phyloP scores from a whole-genome alignment of 2,797 vertebrate species.

The Lutra lutra region DNA sequence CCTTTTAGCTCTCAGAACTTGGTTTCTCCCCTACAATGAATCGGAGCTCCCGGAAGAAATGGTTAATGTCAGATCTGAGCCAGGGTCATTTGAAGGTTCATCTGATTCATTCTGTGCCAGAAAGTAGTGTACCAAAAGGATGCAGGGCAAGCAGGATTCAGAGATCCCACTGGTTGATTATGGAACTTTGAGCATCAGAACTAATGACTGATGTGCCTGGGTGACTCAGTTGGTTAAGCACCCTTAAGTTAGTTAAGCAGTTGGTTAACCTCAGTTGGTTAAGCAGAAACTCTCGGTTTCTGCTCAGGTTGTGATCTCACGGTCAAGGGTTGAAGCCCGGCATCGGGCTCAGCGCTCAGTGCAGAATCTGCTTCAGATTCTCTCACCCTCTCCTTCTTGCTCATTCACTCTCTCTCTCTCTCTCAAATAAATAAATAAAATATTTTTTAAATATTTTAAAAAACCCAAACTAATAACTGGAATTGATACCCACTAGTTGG shows the following conservation, averaged over 20 bases:
- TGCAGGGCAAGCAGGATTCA: background rate
- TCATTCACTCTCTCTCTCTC: background rate
- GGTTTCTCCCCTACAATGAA: background rate
- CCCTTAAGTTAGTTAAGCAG: background rate
- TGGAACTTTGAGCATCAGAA: background rate
- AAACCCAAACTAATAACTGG: no score
- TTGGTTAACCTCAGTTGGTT: background rate
- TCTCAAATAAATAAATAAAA: background rate
- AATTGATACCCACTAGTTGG: background rate
- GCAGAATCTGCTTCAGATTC: background rate
- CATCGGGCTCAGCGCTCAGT: background rate
- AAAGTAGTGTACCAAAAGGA: background rate
- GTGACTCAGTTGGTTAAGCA: background rate
- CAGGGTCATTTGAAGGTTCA: background rate
- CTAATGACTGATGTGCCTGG: background rate
- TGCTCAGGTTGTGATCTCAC: background rate
- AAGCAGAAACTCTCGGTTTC: background rate
- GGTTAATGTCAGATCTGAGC: background rate
- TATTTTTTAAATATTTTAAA: background rate
- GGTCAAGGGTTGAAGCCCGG: background rate
- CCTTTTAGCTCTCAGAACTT: slow-evolving; percentile 10
- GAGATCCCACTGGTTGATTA: background rate
- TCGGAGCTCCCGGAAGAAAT: background rate
- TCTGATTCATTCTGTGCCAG: background rate
- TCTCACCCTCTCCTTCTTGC: background rate